Evolutionary conservation across 1,140 invertebrate species (phyloP), one percentile per base, ranked within the genome.

Genomic region (Drosophila teissieri): DNA sequence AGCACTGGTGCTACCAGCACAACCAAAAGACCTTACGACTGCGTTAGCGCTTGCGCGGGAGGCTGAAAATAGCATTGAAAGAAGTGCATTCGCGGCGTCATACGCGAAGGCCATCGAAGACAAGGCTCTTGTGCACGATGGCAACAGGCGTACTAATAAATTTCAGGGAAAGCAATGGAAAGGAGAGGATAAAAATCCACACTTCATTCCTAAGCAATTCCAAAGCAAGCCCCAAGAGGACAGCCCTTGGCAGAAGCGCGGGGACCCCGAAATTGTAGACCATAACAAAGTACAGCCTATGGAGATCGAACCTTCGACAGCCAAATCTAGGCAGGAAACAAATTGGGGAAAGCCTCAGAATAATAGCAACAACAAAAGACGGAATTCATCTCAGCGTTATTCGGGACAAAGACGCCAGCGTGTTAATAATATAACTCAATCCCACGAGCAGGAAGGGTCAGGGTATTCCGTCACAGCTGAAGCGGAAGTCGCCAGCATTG

Each of bases 331-430:
- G 10, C 46, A 61, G 14, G 27, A 34, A 40, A 49, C 58, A 24
- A 39, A 27, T 36, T 63, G 24, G 22, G 49, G 22, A 31, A 69
- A 54, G 46, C 48, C 49, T 10, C 65, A 62, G 12, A 22, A 5
- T 37, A 53, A 53, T 5, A 58, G 34, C 19, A 52, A 51, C 19
- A 34, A 39, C 12, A 64, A 64, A 45, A 64, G 60, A 14, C 45
- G n/a, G 36, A 64, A 44, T 19, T 64, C 61, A 36, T 56, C 60
- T 12, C 36, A 70, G 22, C 42, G 42, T 22, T 17, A 39, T 7
- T 49, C 67, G 15, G 58, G 51, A 22, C 44, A 56, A 36, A 64
- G 53, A 49, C 68, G 68, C 17, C 60, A 72, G 45, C 36, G 44
- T 19, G 24, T 64, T 14, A 60, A 65, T n/a, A 73, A 58, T 31